Evolutionary conservation across 2,888 invertebrate species (phyloP).

Genomic region (Graphium colonna): DNA sequence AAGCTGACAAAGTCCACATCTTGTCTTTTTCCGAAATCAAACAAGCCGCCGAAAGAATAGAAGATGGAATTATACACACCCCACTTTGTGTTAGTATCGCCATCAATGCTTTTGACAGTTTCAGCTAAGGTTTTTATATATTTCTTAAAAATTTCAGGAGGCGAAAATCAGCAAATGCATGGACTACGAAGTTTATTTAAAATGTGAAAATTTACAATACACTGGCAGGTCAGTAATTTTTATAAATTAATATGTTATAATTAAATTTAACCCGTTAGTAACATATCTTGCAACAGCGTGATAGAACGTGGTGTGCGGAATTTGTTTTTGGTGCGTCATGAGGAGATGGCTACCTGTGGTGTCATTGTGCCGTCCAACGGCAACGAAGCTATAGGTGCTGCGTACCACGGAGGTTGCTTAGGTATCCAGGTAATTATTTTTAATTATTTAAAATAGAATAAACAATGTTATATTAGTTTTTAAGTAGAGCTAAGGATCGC

Average conservation of each 20-base stretch:
- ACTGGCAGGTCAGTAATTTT: slow-evolving; percentile 86
- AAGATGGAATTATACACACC: slow-evolving; percentile 67
- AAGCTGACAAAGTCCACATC: slow-evolving; percentile 36
- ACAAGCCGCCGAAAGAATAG: slow-evolving; percentile 60
- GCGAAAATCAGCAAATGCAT: slow-evolving; percentile 76
- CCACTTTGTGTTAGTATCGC: slow-evolving; percentile 62
- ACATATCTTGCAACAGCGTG: slow-evolving; percentile 48
- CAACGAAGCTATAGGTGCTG: slow-evolving; percentile 64
- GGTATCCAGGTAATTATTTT: slow-evolving; percentile 66
- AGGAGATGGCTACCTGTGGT: slow-evolving; percentile 47
- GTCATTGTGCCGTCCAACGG: slow-evolving; percentile 67
- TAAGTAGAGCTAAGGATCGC: no score
- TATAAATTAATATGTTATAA: not conserved
- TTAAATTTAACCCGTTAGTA: not conserved
- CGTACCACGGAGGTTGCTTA: slow-evolving; percentile 62
- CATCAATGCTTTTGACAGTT: no score
- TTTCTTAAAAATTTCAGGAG: slow-evolving; percentile 56
- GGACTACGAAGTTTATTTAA: slow-evolving; percentile 86
- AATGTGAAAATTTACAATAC: slow-evolving; percentile 92
- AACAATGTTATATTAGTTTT: no score
- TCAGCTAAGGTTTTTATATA: no score
- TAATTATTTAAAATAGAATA: no score
- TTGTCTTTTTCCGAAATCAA: slow-evolving; percentile 63
- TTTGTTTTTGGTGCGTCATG: slow-evolving; percentile 46
- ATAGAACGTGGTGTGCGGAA: slow-evolving; percentile 69